phyloP scores from a whole-genome alignment of 2,797 vertebrate genomes.

The Apodemus agrarius region DNA sequence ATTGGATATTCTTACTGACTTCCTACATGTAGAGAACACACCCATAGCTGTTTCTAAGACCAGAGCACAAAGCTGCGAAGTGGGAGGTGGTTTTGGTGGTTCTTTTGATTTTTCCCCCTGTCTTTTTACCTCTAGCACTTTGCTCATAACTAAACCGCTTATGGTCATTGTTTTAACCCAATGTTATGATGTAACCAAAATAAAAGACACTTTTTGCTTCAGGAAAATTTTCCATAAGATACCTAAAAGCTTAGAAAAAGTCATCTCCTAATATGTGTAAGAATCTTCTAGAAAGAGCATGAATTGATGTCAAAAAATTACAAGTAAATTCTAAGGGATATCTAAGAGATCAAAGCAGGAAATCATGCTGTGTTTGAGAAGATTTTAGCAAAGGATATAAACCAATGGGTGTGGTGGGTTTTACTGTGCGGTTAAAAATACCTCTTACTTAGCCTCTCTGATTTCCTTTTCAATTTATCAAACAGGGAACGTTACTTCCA shows the following conservation, averaged over 20 bases:
- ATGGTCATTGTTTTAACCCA: neutral
- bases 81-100: neutral
- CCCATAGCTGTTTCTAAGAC: neutral
- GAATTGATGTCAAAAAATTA: neutral
- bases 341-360: neutral
- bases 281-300: neutral
- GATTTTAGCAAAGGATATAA: neutral
- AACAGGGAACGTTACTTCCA: slow-evolving; percentile 7
- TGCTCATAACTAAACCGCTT: neutral
- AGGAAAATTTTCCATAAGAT: slow-evolving; percentile 9
- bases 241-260: slow-evolving; percentile 32
- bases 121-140: neutral
- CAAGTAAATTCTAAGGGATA: neutral
- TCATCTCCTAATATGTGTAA: neutral
- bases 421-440: neutral
- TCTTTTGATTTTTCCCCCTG: neutral
- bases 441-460: neutral
- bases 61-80: neutral
- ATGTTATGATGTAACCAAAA: slow-evolving; percentile 29
- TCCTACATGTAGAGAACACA: neutral
- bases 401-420: neutral
- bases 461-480: neutral
- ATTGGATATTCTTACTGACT: neutral
- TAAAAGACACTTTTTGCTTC: slow-evolving; percentile 47
- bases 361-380: slow-evolving; percentile 12